These are phyloP conservation scores for Tiliacea aurago DNA, from an alignment of 2,888 invertebrate genomes.

Conservation along the genomic window DNA sequence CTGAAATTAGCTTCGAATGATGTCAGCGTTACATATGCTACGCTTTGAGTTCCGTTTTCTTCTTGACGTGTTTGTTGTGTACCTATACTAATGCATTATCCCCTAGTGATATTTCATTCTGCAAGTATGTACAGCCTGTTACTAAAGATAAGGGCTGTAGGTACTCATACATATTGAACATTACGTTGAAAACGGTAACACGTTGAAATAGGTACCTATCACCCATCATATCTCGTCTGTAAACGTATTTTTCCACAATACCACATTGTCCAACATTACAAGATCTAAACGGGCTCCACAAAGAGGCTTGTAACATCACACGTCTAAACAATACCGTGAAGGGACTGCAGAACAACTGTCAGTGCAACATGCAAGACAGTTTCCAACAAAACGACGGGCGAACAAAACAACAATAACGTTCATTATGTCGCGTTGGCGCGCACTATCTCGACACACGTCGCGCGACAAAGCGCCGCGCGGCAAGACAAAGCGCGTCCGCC, in stretches of 20 bases:
- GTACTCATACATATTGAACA: background rate
- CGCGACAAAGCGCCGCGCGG: conserved; percentile 58
- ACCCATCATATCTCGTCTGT: conserved; percentile 8
- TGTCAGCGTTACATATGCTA: conserved; percentile 21
- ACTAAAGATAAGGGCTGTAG: background rate
- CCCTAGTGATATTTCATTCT: background rate
- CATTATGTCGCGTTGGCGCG: conserved; percentile 67
- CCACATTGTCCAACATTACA: conserved; percentile 24
- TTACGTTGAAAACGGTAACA: conserved; percentile 4
- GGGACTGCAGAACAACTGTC: conserved; percentile 60
- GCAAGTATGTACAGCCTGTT: background rate
- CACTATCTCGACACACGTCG: conserved; percentile 73
- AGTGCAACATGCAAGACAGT: conserved; percentile 65
- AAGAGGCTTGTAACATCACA: conserved; percentile 18
- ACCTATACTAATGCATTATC: background rate
- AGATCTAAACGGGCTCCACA: conserved; percentile 2
- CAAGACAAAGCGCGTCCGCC: conserved; percentile 65
- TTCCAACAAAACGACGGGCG: conserved; percentile 57
- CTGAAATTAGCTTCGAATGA: conserved; percentile 37
- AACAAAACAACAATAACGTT: conserved; percentile 67
- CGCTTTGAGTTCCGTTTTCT: conserved; percentile 26
- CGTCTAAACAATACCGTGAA: conserved; percentile 38
- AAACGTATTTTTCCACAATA: conserved; percentile 36
- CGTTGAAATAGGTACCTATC: conserved; percentile 9
- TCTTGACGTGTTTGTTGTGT: background rate